phyloP scores from a whole-genome alignment of 2,888 invertebrate genomes.

The Octodonta nipae region DNA sequence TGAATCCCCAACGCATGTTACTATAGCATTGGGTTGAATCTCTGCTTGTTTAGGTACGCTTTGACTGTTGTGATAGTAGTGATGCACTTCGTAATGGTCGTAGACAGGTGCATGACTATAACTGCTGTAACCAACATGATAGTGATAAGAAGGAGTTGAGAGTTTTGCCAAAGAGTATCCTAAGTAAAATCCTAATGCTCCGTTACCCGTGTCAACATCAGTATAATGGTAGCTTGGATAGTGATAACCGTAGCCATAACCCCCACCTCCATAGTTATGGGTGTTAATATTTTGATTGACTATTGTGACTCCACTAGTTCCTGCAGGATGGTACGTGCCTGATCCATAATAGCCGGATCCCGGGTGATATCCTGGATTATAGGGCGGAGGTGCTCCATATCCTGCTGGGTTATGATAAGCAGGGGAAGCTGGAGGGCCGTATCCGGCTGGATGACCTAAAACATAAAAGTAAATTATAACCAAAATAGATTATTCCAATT shows the following conservation, averaged over 20 bases:
- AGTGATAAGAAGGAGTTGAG: conserved; percentile 23
- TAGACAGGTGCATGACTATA: conserved; percentile 24
- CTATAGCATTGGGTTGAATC: conserved; percentile 27
- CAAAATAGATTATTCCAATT: too few relatives aligned
- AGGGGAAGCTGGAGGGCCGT: conserved; percentile 17
- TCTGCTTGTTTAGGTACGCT: conserved; percentile 22
- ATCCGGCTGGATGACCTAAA: conserved; percentile 16
- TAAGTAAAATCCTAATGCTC: conserved; percentile 25
- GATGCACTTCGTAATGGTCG: conserved; percentile 30
- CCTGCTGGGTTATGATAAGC: conserved; percentile 13
- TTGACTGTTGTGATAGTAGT: conserved; percentile 30
- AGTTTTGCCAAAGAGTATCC: conserved; percentile 25
- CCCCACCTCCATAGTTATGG: conserved; percentile 19
- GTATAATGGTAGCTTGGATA: conserved; percentile 21
- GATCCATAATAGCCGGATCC: conserved; percentile 9
- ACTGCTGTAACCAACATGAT: conserved; percentile 16
- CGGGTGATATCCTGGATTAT: conserved; percentile 11
- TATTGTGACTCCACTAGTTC: conserved; percentile 12
- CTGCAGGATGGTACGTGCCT: too few relatives aligned
- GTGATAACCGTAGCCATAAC: conserved; percentile 11
- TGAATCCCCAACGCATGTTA: conserved; percentile 28
- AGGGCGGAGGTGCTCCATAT: conserved; percentile 8
- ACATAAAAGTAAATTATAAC: too few relatives aligned
- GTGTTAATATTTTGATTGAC: conserved; percentile 21
- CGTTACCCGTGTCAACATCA: conserved; percentile 22